Base-by-base conservation (phyloP, 2,888 invertebrate species). In the Apamea anceps region DNA sequence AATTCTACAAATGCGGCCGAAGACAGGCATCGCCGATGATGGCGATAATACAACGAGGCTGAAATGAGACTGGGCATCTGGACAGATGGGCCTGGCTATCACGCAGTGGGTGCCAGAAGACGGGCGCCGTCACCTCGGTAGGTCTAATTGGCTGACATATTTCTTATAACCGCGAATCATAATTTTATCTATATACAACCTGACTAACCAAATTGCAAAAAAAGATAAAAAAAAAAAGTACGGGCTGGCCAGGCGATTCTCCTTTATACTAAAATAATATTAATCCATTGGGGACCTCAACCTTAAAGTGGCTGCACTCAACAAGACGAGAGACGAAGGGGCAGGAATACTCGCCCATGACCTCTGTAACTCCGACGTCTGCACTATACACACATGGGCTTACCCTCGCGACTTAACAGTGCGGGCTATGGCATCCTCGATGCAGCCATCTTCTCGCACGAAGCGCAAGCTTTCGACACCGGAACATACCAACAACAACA, bases 361-460 rank as follows among this genome's bases (percentile, higher is more conserved):
- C 51, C 51, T 70, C 51, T 54, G 70, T 70, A 70, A 32, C 70
- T 70, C 70, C 18, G 32, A 70, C 51, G 32, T 70, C 70, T 70
- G 70, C 28, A 70, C 51, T 21, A 70, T 70, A 51, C 28, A 70
- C 51, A 51, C 32, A n/a, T n/a, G n/a, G n/a, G n/a, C n/a, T n/a
- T n/a, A n/a, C n/a, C n/a, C n/a, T n/a, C n/a, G n/a, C n/a, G n/a
- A n/a, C n/a, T n/a, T n/a, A n/a, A n/a, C n/a, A n/a, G n/a, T n/a
- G n/a, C n/a, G n/a, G n/a, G n/a, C n/a, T n/a, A n/a, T n/a, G n/a
- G n/a, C n/a, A n/a, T n/a, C n/a, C n/a, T n/a, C n/a, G n/a, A n/a
- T n/a, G n/a, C n/a, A n/a, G n/a, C n/a, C n/a, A n/a, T n/a, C n/a
- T n/a, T n/a, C n/a, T n/a, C n/a, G n/a, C n/a, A n/a, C n/a, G n/a